Evolutionary conservation across 2,113 vertebrate genomes (phyloP), one percentile per base, ranked within the genome.

Genomic region (Guaruba guarouba): DNA sequence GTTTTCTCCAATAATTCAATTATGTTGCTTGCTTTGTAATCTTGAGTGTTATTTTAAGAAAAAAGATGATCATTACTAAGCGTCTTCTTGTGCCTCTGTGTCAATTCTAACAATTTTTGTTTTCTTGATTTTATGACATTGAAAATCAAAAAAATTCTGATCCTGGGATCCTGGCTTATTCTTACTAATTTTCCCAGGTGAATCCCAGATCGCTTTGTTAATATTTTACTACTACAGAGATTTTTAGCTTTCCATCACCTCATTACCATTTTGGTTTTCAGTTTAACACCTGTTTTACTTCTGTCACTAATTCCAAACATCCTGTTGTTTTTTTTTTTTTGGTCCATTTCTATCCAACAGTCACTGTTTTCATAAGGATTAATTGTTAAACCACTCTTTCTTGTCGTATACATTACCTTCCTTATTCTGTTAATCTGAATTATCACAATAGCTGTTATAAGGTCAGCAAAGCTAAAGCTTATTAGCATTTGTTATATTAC

Each of bases 291-390:
- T 59, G 2, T 64, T 93, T 80, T 76, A 41, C 10, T 5, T 68
- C 54, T 51, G 6, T 46, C 20, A 73, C 9, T 64, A 76, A 52
- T 77, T 49, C 6, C 49, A 90, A 73, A 23, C 8, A 46, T 52
- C 4, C 5, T 46, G 14, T 0, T 11, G 0, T 9, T 54, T 61
- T 57, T 71, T 41, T 41, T 39, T 8, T 9, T 79, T 92, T 67
- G 5, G 3, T 27, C 79, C 28, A 18, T 62, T 69, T 22, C 2
- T 51, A 64, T 6, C 4, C 29, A 52, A 7, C 6, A 39, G 48
- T 29, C 35, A 43, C 15, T 33, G 4, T 46, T 94, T 75, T 68
- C 5, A 79, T 39, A 1, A 78, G 51, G 25, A 44, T 88, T 78
- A 61, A 67, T 55, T 63, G 48, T 59, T 44, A 64, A 83, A 52